These are phyloP conservation scores for Omphaloscelis lunosa DNA, from an alignment of 2,888 invertebrate genomes.

Conservation along the genomic window DNA sequence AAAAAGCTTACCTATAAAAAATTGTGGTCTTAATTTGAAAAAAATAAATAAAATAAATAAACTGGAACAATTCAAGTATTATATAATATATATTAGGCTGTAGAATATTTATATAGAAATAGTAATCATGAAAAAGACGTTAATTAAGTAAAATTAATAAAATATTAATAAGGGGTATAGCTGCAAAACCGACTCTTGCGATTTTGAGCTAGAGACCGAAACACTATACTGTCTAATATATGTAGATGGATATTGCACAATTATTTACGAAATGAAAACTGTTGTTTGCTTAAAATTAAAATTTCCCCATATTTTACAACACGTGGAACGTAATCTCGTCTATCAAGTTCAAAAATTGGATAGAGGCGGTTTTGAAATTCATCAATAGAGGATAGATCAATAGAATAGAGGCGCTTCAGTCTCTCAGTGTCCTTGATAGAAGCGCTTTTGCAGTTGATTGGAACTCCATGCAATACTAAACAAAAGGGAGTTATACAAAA, in stretches of 20 bases:
- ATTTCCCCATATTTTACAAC: slow-evolving; percentile 5
- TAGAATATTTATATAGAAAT: too few relatives aligned
- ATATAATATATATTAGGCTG: too few relatives aligned
- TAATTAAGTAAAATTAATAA: too few relatives aligned
- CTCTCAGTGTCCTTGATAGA: slow-evolving; percentile 7
- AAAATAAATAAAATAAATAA: too few relatives aligned
- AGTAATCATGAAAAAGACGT: too few relatives aligned
- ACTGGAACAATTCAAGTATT: too few relatives aligned
- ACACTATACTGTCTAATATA: background rate
- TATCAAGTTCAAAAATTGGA: slow-evolving; percentile 14
- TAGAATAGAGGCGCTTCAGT: slow-evolving; percentile 13
- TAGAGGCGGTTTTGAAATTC: slow-evolving; percentile 21
- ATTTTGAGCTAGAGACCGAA: too few relatives aligned
- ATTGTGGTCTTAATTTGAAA: too few relatives aligned
- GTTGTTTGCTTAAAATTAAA: background rate
- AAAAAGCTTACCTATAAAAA: too few relatives aligned
- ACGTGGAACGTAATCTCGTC: slow-evolving; percentile 14
- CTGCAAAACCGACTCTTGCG: too few relatives aligned
- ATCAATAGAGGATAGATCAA: slow-evolving; percentile 18
- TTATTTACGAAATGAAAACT: slow-evolving; percentile 2
- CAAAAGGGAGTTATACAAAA: slow-evolving; percentile 11
- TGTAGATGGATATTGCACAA: background rate
- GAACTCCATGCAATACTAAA: slow-evolving; percentile 5
- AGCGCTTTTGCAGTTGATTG: slow-evolving; percentile 6
- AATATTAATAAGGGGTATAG: too few relatives aligned